These are phyloP conservation scores for Venturia canescens DNA, from an alignment of 1,140 invertebrate genomes.

Conservation along the genomic window DNA sequence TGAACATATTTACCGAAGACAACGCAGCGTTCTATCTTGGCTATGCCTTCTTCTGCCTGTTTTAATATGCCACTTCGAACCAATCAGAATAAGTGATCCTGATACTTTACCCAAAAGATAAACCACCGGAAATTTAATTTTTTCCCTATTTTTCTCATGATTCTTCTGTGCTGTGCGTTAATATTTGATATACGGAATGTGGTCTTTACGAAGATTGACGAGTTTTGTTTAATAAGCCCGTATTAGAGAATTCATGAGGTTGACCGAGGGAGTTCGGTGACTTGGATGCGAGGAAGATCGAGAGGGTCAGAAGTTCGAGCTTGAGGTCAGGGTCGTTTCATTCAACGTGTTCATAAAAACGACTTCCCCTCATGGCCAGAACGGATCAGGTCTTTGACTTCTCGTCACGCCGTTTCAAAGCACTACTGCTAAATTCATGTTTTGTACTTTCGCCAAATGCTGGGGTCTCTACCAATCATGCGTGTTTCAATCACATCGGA, in stretches of 20 bases:
- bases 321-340: constrained; percentile 55
- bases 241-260: constrained; percentile 10
- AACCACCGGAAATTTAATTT: not conserved
- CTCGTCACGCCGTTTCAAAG: not conserved
- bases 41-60: not conserved
- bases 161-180: not conserved
- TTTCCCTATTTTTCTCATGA: not conserved
- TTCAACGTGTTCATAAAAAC: constrained; percentile 61
- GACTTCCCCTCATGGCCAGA: constrained; percentile 17
- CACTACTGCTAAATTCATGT: not conserved
- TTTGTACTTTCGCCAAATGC: too few relatives aligned
- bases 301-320: constrained; percentile 19
- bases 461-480: too few relatives aligned
- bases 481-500: too few relatives aligned
- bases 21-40: not conserved
- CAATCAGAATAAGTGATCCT: too few relatives aligned
- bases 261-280: not conserved
- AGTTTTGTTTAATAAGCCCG: constrained; percentile 14
- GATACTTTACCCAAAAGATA: too few relatives aligned
- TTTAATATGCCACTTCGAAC: not conserved
- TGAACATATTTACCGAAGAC: not conserved
- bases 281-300: not conserved
- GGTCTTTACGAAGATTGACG: constrained; percentile 20
- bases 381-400: constrained; percentile 1
- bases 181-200: not conserved